phyloP scores from a whole-genome alignment of 2,888 invertebrate genomes.

The Orchesella flavescens region DNA sequence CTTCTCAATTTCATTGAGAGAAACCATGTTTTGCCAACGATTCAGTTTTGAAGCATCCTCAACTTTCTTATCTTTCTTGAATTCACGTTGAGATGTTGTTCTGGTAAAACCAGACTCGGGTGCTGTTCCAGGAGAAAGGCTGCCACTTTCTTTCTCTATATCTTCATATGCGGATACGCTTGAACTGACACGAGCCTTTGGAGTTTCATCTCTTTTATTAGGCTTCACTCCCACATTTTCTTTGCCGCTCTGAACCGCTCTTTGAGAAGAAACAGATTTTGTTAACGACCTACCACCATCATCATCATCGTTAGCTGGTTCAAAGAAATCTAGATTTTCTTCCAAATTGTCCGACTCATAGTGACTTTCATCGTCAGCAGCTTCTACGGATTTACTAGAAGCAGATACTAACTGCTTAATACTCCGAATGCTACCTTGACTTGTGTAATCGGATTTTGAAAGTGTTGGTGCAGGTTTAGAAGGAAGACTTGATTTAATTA shows the following conservation, averaged over 20 bases:
- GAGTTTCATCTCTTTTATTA: neutral
- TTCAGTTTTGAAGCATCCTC: slow-evolving; percentile 63
- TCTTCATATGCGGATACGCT: slow-evolving; percentile 55
- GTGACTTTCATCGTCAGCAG: slow-evolving; percentile 28
- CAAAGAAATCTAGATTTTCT: slow-evolving; percentile 71
- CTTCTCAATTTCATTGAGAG: slow-evolving; percentile 65
- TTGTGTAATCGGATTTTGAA: slow-evolving; percentile 61
- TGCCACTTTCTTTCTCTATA: slow-evolving; percentile 16
- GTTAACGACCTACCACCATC: slow-evolving; percentile 29
- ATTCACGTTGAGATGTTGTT: slow-evolving; percentile 19
- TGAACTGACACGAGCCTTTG: slow-evolving; percentile 46
- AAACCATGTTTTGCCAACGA: slow-evolving; percentile 71
- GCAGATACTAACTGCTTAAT: slow-evolving; percentile 53
- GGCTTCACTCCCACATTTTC: slow-evolving; percentile 20
- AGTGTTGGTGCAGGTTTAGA: slow-evolving; percentile 60
- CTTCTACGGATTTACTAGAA: slow-evolving; percentile 19
- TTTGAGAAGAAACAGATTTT: slow-evolving; percentile 55
- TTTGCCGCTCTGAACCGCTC: slow-evolving; percentile 7
- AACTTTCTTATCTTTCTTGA: slow-evolving; percentile 23
- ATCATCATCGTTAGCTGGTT: slow-evolving; percentile 36
- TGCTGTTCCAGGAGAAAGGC: slow-evolving; percentile 21
- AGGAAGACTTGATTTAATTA: slow-evolving; percentile 30
- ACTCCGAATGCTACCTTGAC: slow-evolving; percentile 65
- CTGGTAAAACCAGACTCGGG: slow-evolving; percentile 44
- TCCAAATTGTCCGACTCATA: slow-evolving; percentile 71